Conservation (phyloP, 1,140 invertebrate species). For the Dendrolimus kikuchii region DNA sequence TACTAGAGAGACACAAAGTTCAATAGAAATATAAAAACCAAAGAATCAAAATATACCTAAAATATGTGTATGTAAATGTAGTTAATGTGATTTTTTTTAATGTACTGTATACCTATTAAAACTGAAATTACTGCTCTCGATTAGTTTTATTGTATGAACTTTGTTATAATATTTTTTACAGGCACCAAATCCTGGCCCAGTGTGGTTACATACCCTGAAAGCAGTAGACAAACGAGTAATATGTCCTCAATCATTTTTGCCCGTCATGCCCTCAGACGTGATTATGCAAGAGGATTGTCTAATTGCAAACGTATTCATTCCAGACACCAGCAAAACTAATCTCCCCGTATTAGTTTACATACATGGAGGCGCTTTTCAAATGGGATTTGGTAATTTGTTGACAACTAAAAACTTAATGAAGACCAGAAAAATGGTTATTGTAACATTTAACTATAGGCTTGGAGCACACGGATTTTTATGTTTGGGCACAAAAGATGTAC, state of each 20-base stretch:
- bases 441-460: constrained; percentile 37
- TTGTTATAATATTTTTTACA: constrained; percentile 9
- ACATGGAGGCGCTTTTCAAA: constrained; percentile 18
- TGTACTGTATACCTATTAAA: too few species aligned
- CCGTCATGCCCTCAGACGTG: background rate
- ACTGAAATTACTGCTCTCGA: too few species aligned
- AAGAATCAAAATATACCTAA: too few species aligned
- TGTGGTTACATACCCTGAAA: constrained; percentile 23
- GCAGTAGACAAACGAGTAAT: constrained; percentile 22
- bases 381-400: constrained; percentile 15
- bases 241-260: constrained; percentile 18
- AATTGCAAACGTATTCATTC: constrained; percentile 15
- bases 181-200: constrained; percentile 30
- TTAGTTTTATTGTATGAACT: too few species aligned
- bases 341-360: constrained; percentile 16
- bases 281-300: constrained; percentile 13
- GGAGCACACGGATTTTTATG: constrained; percentile 38
- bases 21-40: too few species aligned
- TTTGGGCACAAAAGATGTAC: constrained; percentile 35
- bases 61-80: too few species aligned
- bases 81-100: too few species aligned
- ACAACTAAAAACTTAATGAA: constrained; percentile 22
- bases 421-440: constrained; percentile 23
- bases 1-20: too few species aligned
- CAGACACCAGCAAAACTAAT: constrained; percentile 11